Evolutionary conservation across 2,797 vertebrate genomes (phyloP), one percentile per base, ranked within the genome.

Genomic region (Agapornis canus): DNA sequence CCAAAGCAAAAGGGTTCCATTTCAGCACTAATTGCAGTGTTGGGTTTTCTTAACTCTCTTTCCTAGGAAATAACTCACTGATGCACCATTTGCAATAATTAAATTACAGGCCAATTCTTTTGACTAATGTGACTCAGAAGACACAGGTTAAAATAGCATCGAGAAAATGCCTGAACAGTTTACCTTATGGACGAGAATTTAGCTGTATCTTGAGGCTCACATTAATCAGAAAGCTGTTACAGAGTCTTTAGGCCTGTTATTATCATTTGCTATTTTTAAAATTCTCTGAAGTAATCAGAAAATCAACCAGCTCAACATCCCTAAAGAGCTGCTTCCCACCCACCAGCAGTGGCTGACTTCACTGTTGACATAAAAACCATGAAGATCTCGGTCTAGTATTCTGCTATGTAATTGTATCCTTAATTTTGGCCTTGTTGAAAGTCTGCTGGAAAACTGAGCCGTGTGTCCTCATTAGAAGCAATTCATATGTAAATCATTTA

Each of bases 211-310:
- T 75, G 84, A 90, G 81, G 66, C 35, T 94, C 66, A 75, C 77
- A 91, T 91, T 95, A 95, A 95, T 96, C 95, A 93, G 93, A 94
- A 91, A 93, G 66, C 82, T 94, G 80, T 54, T 86, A 85, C 60
- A 78, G 69, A 90, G 75, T 63, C 73, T 89, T 48, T 40, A 93
- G 92, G 91, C 73, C 95, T 96, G 95, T 93, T 94, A 96, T 96
- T 97, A 96, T 91, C 43, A 96, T 96, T 87, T 95, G 80, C 95
- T 96, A 96, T 97, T 96, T 97, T 94, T 94, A 94, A 96, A 96
- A 91, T 92, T 80, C 77, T 96, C 89, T 95, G 89, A 96, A 97
- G 94, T 94, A 96, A 96, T 97, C 95, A 97, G 80, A 96, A 96
- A 96, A 97, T 95, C 94, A 95, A 96, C 64, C 71, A 96, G 77